Evolutionary conservation across 2,797 vertebrate species (phyloP), one percentile per base, ranked within the genome.

Genomic region (Oreonectes daqikongensis): DNA sequence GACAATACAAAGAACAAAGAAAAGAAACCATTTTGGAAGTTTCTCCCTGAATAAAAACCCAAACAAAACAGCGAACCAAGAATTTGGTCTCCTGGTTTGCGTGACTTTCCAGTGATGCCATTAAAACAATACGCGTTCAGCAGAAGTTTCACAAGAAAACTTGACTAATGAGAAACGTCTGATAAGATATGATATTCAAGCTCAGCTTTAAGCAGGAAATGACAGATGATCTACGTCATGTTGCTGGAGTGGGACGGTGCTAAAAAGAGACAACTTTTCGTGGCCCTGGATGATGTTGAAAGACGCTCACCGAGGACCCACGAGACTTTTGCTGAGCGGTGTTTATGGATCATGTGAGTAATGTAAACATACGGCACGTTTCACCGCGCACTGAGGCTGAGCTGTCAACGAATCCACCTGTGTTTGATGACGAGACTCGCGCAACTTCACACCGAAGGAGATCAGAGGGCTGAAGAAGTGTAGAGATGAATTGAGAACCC

Each of bases 221-320:
- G 84, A 84, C 80, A 83, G 82, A 79, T 42, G 22, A 42, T 77
- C 46, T 68, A 81, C 77, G 84, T 85, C 83, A 84, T 78, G 42
- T 68, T 26, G 30, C 75, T 75, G 67, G 75, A 75, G 75, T 81
- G 66, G 81, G 66, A 78, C 82, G 71, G 77, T 57, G 73, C 50
- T 75, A 67, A 71, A 74, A 75, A 75, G 53, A 71, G 68, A 64
- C 72, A 70, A 63, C 67, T 61, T 69, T 77, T 70, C 67, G 67
- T 42, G 46, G 59, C 46, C 30, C 67, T 53, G 67, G 59, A 32
- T 55, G 35, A 77, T 70, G 67, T 32, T 69, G 15, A 63, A 60
- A 77, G 44, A 30, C 30, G 48, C 22, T 46, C 42, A 17, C 28
- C 30, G 50, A 59, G 30, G 65, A 81, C 65, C 28, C 57, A 38